A percentile compares a stretch with the other conserved stretches of the same genome.
These are phyloP conservation scores for Cromileptes altivelis DNA, from an alignment of 2,113 vertebrate genomes.

Conservation along the genomic window DNA sequence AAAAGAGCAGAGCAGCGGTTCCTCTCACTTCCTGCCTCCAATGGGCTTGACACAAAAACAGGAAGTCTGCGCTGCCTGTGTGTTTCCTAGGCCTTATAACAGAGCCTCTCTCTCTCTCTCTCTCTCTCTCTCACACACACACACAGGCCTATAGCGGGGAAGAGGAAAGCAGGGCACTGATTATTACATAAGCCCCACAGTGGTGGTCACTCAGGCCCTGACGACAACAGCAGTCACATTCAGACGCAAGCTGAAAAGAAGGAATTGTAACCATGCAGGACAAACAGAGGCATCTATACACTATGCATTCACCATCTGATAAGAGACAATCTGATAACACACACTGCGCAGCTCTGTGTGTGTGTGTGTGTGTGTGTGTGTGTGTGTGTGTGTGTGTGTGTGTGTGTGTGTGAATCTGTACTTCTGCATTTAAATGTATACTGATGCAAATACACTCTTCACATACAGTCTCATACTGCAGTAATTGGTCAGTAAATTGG, in stretches of 20 bases:
- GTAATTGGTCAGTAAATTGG: slow-evolving; percentile 63
- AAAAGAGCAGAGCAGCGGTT: slow-evolving; percentile 53
- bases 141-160: slow-evolving; percentile 37
- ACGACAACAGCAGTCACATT: slow-evolving; percentile 56
- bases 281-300: slow-evolving; percentile 41
- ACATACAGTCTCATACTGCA: slow-evolving; percentile 18
- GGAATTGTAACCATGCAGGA: slow-evolving; percentile 55
- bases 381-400: neutral
- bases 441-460: slow-evolving; percentile 45
- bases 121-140: slow-evolving; percentile 25
- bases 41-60: slow-evolving; percentile 72
- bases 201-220: slow-evolving; percentile 48
- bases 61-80: slow-evolving; percentile 74
- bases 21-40: slow-evolving; percentile 75
- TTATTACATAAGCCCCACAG: slow-evolving; percentile 70
- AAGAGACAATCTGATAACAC: slow-evolving; percentile 33
- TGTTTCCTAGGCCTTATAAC: slow-evolving; percentile 66
- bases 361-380: neutral
- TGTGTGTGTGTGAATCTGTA: slow-evolving; percentile 1
- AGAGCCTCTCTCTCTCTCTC: slow-evolving; percentile 24
- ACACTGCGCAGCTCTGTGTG: neutral
- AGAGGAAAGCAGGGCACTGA: slow-evolving; percentile 57
- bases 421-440: slow-evolving; percentile 45
- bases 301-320: slow-evolving; percentile 54
- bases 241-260: slow-evolving; percentile 49